Base-by-base conservation (phyloP, 2,113 vertebrate species). In the Heterotilapia buettikoferi region DNA sequence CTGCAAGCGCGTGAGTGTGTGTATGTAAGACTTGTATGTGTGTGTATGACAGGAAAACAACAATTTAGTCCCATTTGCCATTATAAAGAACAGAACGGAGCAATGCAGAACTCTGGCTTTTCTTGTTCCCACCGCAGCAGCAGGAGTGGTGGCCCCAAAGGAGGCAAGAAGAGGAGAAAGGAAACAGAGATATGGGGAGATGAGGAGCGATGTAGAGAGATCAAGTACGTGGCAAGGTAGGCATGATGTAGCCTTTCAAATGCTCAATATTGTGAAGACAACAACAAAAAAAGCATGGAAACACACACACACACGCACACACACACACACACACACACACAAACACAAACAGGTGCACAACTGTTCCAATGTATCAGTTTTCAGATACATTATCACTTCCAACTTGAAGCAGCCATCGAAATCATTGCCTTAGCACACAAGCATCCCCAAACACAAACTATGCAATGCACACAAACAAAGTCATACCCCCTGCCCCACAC, bases 51-150 rank as follows among this genome's bases (percentile, higher is more conserved):
- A 97, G 97, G 97, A 98, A 98, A 97, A 98, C 97, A 97, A 98
- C 97, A 97, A 98, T 98, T 98, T 97, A 95, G 96, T 94, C 96
- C 95, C 97, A 98, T 98, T 98, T 98, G 94, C 97, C 95, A 94
- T 98, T 97, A 98, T 96, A 97, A 96, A 97, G 96, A 97, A 96
- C 97, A 98, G 97, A 97, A 92, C 88, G 83, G 86, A 88, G 85
- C 87, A 40, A 78, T 2, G 6, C 57, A 6, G 63, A 59, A 83
- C 84, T 84, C 6, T 2, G 45, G 59, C 86, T 89, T 85, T 88
- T 90, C 83, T 85, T 61, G 88, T 93, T 90, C 92, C 93, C 92
- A 90, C 87, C 26, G 63, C 84, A 86, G 76, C 87, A 80, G 91
- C 88, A 59, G 61, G 61, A 66, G 82, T 43, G 85, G 18, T 4